Evolutionary conservation across 1,140 invertebrate genomes (phyloP).

Genomic region (Drosophila pallidifrons): DNA sequence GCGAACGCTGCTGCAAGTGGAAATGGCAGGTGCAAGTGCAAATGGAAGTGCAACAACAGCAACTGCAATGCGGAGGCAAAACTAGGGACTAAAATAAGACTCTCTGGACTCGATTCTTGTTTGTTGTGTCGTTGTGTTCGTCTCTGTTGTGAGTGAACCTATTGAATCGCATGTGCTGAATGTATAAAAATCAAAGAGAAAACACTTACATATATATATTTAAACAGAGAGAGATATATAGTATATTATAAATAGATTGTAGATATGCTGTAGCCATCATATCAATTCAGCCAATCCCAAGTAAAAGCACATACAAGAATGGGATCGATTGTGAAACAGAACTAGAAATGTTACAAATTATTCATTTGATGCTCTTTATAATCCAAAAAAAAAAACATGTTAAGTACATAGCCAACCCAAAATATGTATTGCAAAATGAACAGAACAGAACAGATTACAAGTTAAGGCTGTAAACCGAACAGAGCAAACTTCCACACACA

Average conservation of each 20-base stretch:
- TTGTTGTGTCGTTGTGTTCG: constrained; percentile 30
- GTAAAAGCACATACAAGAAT: constrained; percentile 7
- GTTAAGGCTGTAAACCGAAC: neutral
- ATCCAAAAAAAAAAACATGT: neutral
- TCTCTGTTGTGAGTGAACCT: constrained; percentile 21
- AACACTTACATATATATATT: constrained; percentile 25
- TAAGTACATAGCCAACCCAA: neutral
- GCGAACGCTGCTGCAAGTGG: neutral
- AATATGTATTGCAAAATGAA: neutral
- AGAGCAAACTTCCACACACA: neutral
- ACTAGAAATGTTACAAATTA: constrained; percentile 21
- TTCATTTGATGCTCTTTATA: neutral
- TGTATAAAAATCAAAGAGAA: constrained; percentile 29
- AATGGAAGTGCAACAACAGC: neutral
- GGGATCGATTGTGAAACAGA: constrained; percentile 5
- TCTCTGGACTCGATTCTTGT: constrained; percentile 1
- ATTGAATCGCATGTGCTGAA: constrained; percentile 44
- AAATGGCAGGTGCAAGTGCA: neutral
- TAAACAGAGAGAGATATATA: constrained; percentile 25
- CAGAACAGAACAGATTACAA: neutral
- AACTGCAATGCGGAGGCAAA: neutral
- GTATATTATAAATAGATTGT: constrained; percentile 14
- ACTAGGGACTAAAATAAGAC: neutral
- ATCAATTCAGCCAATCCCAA: constrained; percentile 18
- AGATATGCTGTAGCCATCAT: constrained; percentile 16